Percentiles rank a stretch among this genome's conserved stretches.
These are phyloP conservation scores for Chesias legatella DNA, from an alignment of 2,888 invertebrate genomes.

Conservation along the genomic window DNA sequence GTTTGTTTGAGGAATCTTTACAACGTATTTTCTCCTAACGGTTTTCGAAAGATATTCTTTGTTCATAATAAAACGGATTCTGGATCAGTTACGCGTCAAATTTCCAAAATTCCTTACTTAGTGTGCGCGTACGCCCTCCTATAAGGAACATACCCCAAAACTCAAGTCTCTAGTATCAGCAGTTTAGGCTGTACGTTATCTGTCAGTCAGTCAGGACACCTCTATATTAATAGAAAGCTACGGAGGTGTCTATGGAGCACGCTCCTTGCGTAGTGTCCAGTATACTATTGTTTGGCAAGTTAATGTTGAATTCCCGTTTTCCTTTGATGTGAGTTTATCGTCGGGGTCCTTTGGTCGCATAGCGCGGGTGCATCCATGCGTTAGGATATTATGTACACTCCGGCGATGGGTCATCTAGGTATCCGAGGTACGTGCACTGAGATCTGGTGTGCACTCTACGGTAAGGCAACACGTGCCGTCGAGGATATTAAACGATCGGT, in stretches of 20 bases:
- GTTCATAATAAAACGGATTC: too few relatives aligned
- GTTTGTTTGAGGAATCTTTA: too few relatives aligned
- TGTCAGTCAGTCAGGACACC: too few relatives aligned
- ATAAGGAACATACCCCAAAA: too few relatives aligned
- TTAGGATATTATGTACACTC: slow-evolving; percentile 36
- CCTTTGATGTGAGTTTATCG: slow-evolving; percentile 68
- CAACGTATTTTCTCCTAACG: too few relatives aligned
- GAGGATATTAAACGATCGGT: slow-evolving; percentile 10
- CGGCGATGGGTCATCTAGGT: slow-evolving; percentile 14
- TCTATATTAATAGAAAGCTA: slow-evolving; percentile 10
- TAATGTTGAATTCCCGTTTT: slow-evolving; percentile 55
- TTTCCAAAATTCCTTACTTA: too few relatives aligned
- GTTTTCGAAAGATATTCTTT: too few relatives aligned
- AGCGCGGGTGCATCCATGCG: slow-evolving; percentile 57
- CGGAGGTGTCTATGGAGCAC: slow-evolving; percentile 2
- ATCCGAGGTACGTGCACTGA: slow-evolving; percentile 1
- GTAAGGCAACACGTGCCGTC: slow-evolving; percentile 22
- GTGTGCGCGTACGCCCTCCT: too few relatives aligned
- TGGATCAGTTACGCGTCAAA: too few relatives aligned
- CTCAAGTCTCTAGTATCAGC: too few relatives aligned
- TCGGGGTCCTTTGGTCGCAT: slow-evolving; percentile 57
- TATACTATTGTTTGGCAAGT: slow-evolving; percentile 49
- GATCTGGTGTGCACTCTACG: slow-evolving; percentile 20
- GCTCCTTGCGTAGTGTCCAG: slow-evolving; percentile 22
- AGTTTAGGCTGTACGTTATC: too few relatives aligned